Percentiles rank a stretch among this genome's conserved stretches.
These are phyloP conservation scores for Sorex maritimensis DNA, from an alignment of 2,797 vertebrate species.

Conservation along the genomic window DNA sequence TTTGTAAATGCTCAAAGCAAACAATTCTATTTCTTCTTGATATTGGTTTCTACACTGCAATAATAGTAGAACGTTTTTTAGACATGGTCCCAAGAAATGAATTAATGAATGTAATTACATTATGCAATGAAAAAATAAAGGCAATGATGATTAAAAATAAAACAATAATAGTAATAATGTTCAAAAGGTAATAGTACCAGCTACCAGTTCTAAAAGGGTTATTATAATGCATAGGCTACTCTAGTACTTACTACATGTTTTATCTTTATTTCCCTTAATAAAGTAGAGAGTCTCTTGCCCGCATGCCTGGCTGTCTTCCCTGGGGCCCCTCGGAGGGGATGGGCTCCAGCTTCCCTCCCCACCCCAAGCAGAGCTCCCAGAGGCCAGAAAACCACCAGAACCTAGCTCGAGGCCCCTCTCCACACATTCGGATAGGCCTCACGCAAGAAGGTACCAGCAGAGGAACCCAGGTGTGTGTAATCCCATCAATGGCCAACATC, in stretches of 20 bases:
- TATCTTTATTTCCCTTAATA: background rate
- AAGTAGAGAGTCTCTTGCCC: too few relatives aligned
- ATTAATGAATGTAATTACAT: background rate
- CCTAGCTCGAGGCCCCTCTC: too few relatives aligned
- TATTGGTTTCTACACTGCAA: background rate
- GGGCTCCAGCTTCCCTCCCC: too few relatives aligned
- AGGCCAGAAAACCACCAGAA: too few relatives aligned
- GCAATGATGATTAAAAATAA: background rate
- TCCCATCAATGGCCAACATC: too few relatives aligned
- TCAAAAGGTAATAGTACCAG: background rate
- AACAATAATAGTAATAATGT: background rate
- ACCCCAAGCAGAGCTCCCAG: too few relatives aligned
- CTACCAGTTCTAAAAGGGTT: background rate
- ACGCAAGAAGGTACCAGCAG: too few relatives aligned
- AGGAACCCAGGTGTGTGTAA: too few relatives aligned
- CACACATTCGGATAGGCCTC: too few relatives aligned
- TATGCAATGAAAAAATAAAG: constrained; percentile 22
- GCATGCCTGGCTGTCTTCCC: too few relatives aligned
- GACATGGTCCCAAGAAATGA: background rate
- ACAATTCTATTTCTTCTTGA: background rate
- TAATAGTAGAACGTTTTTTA: background rate
- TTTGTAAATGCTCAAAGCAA: constrained; percentile 14
- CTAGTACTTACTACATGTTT: accelerated
- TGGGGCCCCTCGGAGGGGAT: too few relatives aligned
- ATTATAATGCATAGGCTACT: background rate